These are phyloP conservation scores for Dromas ardeola DNA, from an alignment of 2,113 vertebrate genomes.

Conservation along the genomic window DNA sequence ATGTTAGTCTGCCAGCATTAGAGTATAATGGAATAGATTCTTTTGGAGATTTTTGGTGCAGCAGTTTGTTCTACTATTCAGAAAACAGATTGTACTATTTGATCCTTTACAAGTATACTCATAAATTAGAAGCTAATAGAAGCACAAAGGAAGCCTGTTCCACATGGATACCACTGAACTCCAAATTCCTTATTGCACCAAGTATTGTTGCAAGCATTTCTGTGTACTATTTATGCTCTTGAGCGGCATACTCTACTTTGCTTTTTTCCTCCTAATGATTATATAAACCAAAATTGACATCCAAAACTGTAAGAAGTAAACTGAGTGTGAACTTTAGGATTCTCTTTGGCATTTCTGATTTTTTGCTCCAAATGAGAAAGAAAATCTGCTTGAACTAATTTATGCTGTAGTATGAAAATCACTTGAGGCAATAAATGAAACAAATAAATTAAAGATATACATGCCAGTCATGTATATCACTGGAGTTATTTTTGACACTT, in stretches of 20 bases:
- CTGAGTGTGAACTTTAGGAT: not conserved
- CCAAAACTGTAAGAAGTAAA: not conserved
- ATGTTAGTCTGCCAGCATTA: not conserved
- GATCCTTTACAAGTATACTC: not conserved
- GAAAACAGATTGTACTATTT: not conserved
- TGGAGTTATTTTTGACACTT: constrained; percentile 4
- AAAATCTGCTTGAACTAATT: constrained; percentile 9
- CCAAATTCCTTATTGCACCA: not conserved
- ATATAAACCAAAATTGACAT: not conserved
- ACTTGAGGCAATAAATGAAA: constrained; percentile 28
- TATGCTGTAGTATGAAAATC: not conserved
- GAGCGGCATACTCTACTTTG: not conserved
- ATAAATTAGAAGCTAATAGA: not conserved
- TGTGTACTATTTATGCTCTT: not conserved
- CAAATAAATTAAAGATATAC: not conserved
- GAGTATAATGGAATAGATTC: not conserved
- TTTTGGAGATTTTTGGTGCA: not conserved
- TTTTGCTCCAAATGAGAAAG: constrained; percentile 12
- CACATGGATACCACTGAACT: not conserved
- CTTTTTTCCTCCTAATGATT: not conserved
- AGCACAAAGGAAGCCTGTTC: constrained; percentile 3
- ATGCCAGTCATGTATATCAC: not conserved
- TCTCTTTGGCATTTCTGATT: constrained; percentile 26
- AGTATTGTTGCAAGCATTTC: not conserved
- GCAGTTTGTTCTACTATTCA: not conserved